Base-by-base conservation (phyloP, 2,888 invertebrate genomes). In the Andrena dorsata region DNA sequence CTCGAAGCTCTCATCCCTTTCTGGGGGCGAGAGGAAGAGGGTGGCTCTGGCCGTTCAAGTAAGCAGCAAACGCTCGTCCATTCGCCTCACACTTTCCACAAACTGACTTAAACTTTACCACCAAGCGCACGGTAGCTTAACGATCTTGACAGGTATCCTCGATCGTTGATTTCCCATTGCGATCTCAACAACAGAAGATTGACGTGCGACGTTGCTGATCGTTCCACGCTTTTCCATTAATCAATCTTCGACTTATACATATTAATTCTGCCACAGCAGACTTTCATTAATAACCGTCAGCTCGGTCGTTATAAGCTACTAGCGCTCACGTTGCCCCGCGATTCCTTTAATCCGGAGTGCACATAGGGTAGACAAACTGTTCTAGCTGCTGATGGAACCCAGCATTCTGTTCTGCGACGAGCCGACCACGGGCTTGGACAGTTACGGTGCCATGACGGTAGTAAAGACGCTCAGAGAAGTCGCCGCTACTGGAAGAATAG, bases 381-480 rank as follows among this genome's bases (percentile, higher is more conserved):
- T 84, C 26, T 93, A 97, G 97, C 95, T 98, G 10, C 94, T 98
- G 72, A 98, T 97, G 71, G 97, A 98, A 92, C 98, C 98, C 0
- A 96, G 97, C 2, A 95, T 99, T 75, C 94, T 99, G 70, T 98
- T 98, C 94, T 98, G 98, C 93, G 98, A 99, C 91, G 99, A 99
- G 92, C 98, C 98, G 0, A 98, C 98, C 0, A 98, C 98, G 0
- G 98, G 98, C 0, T 94, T 99, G 71, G 99, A 99, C 94, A 98
- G 98, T 88, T 98, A 96, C 94, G 98, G 97, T 92, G 98, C 99
- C 0, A 96, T 96, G 83, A 96, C 96, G 20, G 97, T 98, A 0
- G 96, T 98, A 10, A 95, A 96, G 83, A 96, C 96, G 0, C 94
- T 97, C 41, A 95, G 96, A 56, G 95, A 95, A 86, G 94, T 97